Evolutionary conservation across 2,797 vertebrate species (phyloP), one percentile per base, ranked within the genome.

Genomic region (Cheirogaleus major): DNA sequence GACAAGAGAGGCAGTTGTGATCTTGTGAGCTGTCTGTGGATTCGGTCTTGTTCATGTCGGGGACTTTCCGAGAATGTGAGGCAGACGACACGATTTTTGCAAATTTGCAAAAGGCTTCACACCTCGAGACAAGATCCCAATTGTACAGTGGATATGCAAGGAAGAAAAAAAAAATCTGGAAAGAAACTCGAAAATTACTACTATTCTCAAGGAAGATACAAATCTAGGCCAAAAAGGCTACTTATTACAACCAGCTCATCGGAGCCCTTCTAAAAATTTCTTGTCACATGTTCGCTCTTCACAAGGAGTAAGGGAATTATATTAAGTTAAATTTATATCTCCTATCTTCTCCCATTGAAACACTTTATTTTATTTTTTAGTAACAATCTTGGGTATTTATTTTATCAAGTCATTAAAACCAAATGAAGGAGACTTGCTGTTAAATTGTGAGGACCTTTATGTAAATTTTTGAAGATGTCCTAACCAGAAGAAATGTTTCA

Each of bases 151-250:
- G 96, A 84, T 93, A 93, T 93, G 96, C 78, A 96, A 98, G 97
- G 96, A 98, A 98, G 72, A 52, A 95, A 96, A 97, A 98, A 96
- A 98, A 96, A 84, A 95, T 95, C 97, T 97, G 97, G 97, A 98
- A 98, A 98, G 98, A 97, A 98, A 97, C 97, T 98, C 92, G 98
- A 98, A 98, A 98, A 99, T 99, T 98, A 98, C 97, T 98, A 95
- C 97, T 99, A 98, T 99, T 98, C 98, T 99, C 98, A 98, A 98
- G 98, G 97, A 99, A 98, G 98, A 98, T 97, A 97, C 98, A 98
- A 98, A 99, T 98, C 97, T 98, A 98, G 98, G 98, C 98, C 98
- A 98, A 92, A 97, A 98, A 98, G 97, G 96, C 98, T 98, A 98
- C 97, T 98, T 96, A 97, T 97, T 98, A 98, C 97, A 98, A 97